Evolutionary conservation across 2,113 vertebrate genomes (phyloP).

Genomic region (Psittacus erithacus): DNA sequence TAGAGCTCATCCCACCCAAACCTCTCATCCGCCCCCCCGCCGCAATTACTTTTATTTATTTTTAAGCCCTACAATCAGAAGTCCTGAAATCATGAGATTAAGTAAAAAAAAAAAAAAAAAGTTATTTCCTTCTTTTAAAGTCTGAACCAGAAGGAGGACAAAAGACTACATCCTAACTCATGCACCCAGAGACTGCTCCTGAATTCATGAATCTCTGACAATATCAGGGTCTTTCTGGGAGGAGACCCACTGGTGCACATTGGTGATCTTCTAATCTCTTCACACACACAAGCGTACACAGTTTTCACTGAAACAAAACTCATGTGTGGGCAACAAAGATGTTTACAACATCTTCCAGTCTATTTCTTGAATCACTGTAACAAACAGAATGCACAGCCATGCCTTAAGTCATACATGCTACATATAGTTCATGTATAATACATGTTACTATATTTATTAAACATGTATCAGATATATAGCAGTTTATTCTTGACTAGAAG

Average conservation of each 20-base stretch:
- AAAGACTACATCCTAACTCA: neutral
- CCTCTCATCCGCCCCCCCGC: fast-evolving
- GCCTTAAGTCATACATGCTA: neutral
- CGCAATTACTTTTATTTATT: neutral
- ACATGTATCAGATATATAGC: neutral
- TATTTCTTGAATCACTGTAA: neutral
- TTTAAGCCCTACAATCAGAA: neutral
- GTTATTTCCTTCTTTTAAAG: neutral
- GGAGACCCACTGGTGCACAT: neutral
- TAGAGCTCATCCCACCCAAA: neutral
- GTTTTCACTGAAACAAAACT: neutral
- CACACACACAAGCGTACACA: neutral
- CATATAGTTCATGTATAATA: neutral
- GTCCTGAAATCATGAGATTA: neutral
- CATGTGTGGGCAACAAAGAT: fast-evolving
- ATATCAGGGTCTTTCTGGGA: neutral
- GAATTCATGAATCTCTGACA: neutral
- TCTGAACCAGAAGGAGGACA: neutral
- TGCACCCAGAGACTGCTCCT: neutral
- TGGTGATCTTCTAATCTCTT: neutral
- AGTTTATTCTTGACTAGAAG: neutral
- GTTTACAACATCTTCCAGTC: neutral
- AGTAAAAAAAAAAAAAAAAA: neutral
- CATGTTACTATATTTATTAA: neutral
- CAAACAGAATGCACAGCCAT: neutral